Evolutionary conservation across 2,888 invertebrate species (phyloP).

Genomic region (Brassicogethes aeneus): DNA sequence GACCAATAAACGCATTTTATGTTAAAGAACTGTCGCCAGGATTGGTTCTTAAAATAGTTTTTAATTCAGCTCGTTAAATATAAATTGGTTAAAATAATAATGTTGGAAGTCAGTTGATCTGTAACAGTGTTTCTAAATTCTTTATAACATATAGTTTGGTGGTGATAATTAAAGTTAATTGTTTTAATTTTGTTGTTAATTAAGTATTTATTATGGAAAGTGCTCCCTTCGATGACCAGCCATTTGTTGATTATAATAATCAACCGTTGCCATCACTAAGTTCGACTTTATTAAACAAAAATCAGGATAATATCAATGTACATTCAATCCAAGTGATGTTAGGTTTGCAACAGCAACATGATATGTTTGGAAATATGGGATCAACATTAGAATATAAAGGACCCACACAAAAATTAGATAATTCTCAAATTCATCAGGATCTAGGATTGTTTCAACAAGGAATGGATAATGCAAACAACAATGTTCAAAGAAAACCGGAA

Average conservation of each 20-base stretch:
- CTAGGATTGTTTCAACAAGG: constrained; percentile 34
- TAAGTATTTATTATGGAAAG: constrained; percentile 53
- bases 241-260: constrained; percentile 66
- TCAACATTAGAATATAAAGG: constrained; percentile 41
- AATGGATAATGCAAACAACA: constrained; percentile 27
- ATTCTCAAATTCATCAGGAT: constrained; percentile 39
- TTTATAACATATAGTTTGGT: background rate
- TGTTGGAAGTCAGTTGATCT: constrained; percentile 39
- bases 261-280: constrained; percentile 42
- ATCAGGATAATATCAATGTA: constrained; percentile 45
- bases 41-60: constrained; percentile 27
- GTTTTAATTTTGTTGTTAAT: constrained; percentile 2
- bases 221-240: constrained; percentile 65
- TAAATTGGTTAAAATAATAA: constrained; percentile 44
- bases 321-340: constrained; percentile 63
- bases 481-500: constrained; percentile 34
- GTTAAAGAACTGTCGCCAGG: too few relatives aligned
- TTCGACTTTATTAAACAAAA: constrained; percentile 35
- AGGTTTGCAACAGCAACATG: constrained; percentile 46
- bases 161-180: too few relatives aligned
- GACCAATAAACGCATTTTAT: too few relatives aligned
- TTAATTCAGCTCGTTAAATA: constrained; percentile 42
- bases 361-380: constrained; percentile 41
- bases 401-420: constrained; percentile 41
- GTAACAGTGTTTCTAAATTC: constrained; percentile 23